Evolutionary conservation across 2,888 invertebrate species (phyloP).

Genomic region (Dendrolimus pini): DNA sequence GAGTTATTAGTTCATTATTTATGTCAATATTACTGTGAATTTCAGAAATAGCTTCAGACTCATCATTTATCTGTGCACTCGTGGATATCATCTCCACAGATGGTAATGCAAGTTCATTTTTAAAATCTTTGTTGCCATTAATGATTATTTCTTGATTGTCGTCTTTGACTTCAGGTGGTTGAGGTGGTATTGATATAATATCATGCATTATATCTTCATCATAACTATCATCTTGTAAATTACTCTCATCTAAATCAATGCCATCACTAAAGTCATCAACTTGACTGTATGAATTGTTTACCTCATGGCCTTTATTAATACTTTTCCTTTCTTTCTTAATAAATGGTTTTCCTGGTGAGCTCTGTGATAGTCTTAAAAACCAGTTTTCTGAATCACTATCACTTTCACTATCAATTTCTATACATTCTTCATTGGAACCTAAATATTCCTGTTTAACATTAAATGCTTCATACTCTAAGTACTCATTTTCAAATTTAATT

Average conservation of each 20-base stretch:
- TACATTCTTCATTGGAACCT: conserved; percentile 52
- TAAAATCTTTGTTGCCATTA: no score
- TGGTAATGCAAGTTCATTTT: background rate
- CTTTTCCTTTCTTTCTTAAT: conserved; percentile 18
- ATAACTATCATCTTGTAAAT: conserved; percentile 11
- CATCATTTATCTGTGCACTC: background rate
- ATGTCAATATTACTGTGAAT: background rate
- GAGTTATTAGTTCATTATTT: background rate
- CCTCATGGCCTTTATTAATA: background rate
- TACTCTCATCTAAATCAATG: background rate
- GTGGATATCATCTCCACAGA: background rate
- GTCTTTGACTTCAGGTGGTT: conserved; percentile 15
- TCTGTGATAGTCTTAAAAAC: conserved; percentile 71
- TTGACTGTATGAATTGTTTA: conserved; percentile 49
- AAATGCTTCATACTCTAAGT: conserved; percentile 51
- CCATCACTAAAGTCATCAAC: conserved; percentile 38
- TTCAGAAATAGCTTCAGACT: background rate
- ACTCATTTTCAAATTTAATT: conserved; percentile 44
- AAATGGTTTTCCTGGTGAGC: conserved; percentile 55
- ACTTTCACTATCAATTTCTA: conserved; percentile 58
- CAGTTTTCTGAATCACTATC: conserved; percentile 74
- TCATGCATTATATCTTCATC: conserved; percentile 41
- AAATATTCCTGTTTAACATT: conserved; percentile 58
- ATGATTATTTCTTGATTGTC: conserved; percentile 14
- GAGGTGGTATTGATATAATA: conserved; percentile 36